Evolutionary conservation across 2,113 vertebrate genomes (phyloP).

Genomic region (Desmodus rotundus): DNA sequence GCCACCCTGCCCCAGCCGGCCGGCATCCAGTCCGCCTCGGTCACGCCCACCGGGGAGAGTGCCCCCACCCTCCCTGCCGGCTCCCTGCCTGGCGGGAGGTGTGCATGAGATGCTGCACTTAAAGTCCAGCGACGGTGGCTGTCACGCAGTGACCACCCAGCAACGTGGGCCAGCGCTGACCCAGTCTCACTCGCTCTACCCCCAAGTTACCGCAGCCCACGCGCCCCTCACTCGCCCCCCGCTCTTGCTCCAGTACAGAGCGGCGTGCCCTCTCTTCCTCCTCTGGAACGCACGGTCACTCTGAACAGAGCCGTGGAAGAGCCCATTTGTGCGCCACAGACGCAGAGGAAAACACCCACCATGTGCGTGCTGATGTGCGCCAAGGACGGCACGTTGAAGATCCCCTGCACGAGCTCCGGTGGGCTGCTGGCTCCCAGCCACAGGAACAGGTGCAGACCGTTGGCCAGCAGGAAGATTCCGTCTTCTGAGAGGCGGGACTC

Average conservation of each 20-base stretch:
- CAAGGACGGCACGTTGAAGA: conserved; percentile 92
- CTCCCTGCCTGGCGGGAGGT: not conserved
- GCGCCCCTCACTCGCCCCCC: not conserved
- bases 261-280: not conserved
- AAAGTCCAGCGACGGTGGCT: not conserved
- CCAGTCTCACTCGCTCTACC: not conserved
- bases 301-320: not conserved
- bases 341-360: conserved; percentile 78
- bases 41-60: too few species aligned
- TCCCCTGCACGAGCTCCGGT: conserved; percentile 89
- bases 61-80: too few species aligned
- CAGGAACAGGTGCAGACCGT: conserved; percentile 88
- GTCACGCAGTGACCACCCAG: not conserved
- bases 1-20: too few species aligned
- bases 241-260: not conserved
- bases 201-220: not conserved
- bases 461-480: conserved; percentile 91
- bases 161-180: not conserved
- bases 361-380: conserved; percentile 86
- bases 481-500: conserved; percentile 90
- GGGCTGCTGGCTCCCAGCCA: conserved; percentile 90
- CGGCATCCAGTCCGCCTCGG: too few species aligned
- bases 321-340: not conserved
- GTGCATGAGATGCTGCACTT: not conserved
- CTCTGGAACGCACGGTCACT: not conserved